Conservation (phyloP, 2,113 vertebrate genomes). For the Brienomyrus longianalis region DNA sequence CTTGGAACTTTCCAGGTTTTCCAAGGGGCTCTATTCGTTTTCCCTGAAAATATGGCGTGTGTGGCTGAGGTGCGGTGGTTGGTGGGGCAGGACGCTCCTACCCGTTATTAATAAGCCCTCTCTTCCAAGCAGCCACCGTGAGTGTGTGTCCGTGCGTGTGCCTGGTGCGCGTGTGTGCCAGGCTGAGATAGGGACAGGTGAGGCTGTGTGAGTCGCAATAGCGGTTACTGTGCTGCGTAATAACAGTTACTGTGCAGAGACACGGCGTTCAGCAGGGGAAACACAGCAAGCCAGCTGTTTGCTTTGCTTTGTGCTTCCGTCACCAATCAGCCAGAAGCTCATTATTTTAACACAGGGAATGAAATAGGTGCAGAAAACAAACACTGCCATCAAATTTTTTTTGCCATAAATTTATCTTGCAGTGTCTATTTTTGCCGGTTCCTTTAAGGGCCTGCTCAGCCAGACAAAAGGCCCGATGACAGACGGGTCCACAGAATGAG, state of each 20-base stretch:
- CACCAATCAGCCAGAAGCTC: constrained; percentile 30
- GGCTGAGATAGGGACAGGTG: constrained; percentile 67
- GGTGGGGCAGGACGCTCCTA: constrained; percentile 32
- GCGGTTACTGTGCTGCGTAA: constrained; percentile 55
- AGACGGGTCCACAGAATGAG: not conserved
- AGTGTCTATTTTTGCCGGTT: not conserved
- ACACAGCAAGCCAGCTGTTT: constrained; percentile 34
- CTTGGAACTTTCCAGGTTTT: constrained; percentile 35
- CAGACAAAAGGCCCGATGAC: not conserved
- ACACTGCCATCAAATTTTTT: constrained; percentile 17
- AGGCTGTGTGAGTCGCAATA: constrained; percentile 60
- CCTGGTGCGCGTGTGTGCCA: constrained; percentile 57
- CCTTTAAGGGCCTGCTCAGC: not conserved
- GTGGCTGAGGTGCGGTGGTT: constrained; percentile 34
- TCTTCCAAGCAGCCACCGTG: constrained; percentile 45
- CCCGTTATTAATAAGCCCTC: constrained; percentile 63
- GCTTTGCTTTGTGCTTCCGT: constrained; percentile 32
- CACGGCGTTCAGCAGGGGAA: constrained; percentile 49
- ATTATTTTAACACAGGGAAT: constrained; percentile 32
- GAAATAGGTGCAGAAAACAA: constrained; percentile 19
- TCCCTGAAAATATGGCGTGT: constrained; percentile 23
- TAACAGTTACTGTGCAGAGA: constrained; percentile 56
- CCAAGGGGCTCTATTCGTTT: constrained; percentile 45
- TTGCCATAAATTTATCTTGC: not conserved
- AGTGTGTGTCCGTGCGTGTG: constrained; percentile 61